A percentile compares a stretch with the other conserved stretches of the same genome.
Evolutionary conservation across 2,113 vertebrate genomes (phyloP).

Genomic region (Heloderma charlesbogerti): DNA sequence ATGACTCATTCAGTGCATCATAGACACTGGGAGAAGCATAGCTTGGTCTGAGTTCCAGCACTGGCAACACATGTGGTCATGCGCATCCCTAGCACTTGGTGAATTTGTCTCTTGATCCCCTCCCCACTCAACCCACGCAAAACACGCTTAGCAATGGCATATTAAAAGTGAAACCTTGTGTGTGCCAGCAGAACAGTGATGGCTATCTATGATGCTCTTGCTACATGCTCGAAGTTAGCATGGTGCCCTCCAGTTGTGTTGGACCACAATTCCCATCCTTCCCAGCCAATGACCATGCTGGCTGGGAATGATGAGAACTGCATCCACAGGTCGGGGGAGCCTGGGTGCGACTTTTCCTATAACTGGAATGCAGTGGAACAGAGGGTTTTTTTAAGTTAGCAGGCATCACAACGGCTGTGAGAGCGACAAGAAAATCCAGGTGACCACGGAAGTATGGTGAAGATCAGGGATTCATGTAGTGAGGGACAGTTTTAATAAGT

Average conservation of each 20-base stretch:
- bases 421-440: not conserved
- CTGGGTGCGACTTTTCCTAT: not conserved
- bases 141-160: not conserved
- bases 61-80: not conserved
- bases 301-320: too few relatives aligned
- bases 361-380: not conserved
- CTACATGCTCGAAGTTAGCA: not conserved
- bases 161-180: not conserved
- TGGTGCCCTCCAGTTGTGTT: too few relatives aligned
- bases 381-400: too few relatives aligned
- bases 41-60: not conserved
- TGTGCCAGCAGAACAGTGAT: not conserved
- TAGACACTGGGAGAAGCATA: not conserved
- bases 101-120: not conserved
- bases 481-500: not conserved
- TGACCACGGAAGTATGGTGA: not conserved
- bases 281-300: not conserved
- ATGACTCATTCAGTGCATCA: not conserved
- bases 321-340: too few relatives aligned
- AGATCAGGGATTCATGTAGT: not conserved
- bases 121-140: not conserved
- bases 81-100: not conserved
- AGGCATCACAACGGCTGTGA: too few relatives aligned
- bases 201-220: not conserved
- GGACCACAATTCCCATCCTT: not conserved